phyloP scores from a whole-genome alignment of 2,113 vertebrate species.

The Ceratotherium simum region DNA sequence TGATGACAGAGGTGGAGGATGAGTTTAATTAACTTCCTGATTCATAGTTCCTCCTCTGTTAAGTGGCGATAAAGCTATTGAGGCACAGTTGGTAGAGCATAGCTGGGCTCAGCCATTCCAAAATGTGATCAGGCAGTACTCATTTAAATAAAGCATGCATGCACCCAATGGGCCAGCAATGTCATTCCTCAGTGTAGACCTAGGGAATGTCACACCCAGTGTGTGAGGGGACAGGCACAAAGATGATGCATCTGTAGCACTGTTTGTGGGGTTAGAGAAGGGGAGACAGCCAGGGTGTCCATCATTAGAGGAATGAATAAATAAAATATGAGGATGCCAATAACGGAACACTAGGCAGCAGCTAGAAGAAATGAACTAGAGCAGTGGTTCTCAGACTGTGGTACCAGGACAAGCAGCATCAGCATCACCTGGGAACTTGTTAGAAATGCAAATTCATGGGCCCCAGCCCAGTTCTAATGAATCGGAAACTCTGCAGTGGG shows the following conservation, averaged over 20 bases:
- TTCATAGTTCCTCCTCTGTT: background rate
- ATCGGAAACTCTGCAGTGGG: background rate
- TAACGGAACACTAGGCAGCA: background rate
- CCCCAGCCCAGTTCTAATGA: background rate
- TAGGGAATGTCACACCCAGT: no score
- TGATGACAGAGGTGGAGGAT: rapidly evolving
- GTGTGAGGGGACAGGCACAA: background rate
- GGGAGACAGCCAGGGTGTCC: background rate
- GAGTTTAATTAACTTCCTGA: background rate
- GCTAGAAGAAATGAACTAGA: background rate
- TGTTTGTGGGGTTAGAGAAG: background rate
- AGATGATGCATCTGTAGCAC: rapidly evolving
- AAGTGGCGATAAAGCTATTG: background rate
- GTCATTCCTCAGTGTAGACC: background rate
- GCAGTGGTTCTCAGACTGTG: background rate
- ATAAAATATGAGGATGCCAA: background rate
- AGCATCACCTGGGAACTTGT: background rate
- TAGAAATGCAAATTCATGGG: background rate
- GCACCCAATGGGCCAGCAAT: background rate
- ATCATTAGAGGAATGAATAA: background rate
- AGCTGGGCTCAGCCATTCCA: background rate
- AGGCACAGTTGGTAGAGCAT: no score
- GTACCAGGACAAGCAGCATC: background rate
- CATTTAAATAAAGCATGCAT: background rate
- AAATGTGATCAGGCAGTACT: background rate